These are phyloP conservation scores for Choloepus didactylus DNA, from an alignment of 2,797 vertebrate species.

Conservation along the genomic window DNA sequence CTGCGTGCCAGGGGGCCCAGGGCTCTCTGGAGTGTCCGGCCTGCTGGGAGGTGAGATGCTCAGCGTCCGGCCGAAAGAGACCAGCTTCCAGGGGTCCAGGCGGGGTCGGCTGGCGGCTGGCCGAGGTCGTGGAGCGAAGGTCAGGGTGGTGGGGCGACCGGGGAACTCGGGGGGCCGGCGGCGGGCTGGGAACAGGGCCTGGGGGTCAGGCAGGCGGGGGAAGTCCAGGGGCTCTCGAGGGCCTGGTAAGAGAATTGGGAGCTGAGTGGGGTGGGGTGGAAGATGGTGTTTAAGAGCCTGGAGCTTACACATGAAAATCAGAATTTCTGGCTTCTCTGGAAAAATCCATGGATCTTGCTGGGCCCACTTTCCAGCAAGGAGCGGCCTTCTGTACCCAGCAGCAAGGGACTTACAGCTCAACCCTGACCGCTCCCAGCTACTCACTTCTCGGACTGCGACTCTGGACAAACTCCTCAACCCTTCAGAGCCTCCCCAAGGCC, in stretches of 20 bases:
- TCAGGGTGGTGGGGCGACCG: slow-evolving; percentile 94
- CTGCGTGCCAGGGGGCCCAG: slow-evolving; percentile 72
- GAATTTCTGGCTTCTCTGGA: neutral
- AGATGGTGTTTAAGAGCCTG: neutral
- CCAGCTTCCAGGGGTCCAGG: slow-evolving; percentile 93
- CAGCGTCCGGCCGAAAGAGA: slow-evolving; percentile 91
- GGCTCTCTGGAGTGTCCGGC: slow-evolving; percentile 86
- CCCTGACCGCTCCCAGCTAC: rapidly evolving
- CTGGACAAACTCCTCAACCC: neutral
- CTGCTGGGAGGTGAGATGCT: slow-evolving; percentile 92
- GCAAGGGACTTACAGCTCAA: rapidly evolving
- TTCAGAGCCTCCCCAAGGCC: neutral
- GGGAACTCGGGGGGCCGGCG: slow-evolving; percentile 89
- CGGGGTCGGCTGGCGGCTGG: slow-evolving; percentile 91
- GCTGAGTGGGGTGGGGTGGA: neutral
- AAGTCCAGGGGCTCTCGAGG: slow-evolving; percentile 89
- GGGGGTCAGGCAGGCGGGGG: slow-evolving; percentile 91
- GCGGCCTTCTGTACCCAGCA: neutral
- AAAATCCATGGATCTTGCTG: neutral
- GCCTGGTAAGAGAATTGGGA: slow-evolving; percentile 84
- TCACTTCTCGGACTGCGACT: neutral
- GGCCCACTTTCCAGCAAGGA: neutral
- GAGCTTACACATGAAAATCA: neutral
- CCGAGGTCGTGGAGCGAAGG: slow-evolving; percentile 93
- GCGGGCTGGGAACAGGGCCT: slow-evolving; percentile 88